Evolutionary conservation across 2,888 invertebrate species (phyloP).

Genomic region (Protodeltote pygarga): DNA sequence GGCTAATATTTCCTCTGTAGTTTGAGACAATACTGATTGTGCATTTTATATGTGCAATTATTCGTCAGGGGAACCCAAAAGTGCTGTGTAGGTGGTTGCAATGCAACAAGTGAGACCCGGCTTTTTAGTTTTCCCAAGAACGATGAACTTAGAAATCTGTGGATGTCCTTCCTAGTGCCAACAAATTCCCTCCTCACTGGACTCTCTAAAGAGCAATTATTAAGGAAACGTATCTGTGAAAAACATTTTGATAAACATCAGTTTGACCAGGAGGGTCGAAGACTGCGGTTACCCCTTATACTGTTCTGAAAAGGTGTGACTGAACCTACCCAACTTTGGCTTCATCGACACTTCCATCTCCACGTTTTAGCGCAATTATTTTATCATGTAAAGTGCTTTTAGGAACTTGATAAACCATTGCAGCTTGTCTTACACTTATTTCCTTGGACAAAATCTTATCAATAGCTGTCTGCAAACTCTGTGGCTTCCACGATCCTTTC

Average conservation of each 20-base stretch:
- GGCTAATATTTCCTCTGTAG: no score
- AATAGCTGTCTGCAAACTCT: no score
- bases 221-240: constrained; percentile 30
- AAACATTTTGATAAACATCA: constrained; percentile 37
- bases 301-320: constrained; percentile 18
- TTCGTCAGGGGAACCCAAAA: constrained; percentile 7
- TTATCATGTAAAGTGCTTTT: constrained; percentile 41
- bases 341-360: constrained; percentile 26
- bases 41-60: no score
- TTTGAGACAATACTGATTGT: no score
- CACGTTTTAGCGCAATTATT: constrained; percentile 19
- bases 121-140: constrained; percentile 32
- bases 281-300: constrained; percentile 19
- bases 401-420: constrained; percentile 25
- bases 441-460: constrained; percentile 27
- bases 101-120: constrained; percentile 25
- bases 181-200: constrained; percentile 23
- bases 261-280: constrained; percentile 16
- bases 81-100: constrained; percentile 39
- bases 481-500: no score
- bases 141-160: constrained; percentile 30
- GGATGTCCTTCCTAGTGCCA: constrained; percentile 34
- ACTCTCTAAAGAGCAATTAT: constrained; percentile 22
- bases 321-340: constrained; percentile 2
- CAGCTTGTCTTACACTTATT: constrained; percentile 31